A percentile compares a stretch with the other conserved stretches of the same genome.
Conservation (phyloP, 2,113 vertebrate species). For the Spea bombifrons region DNA sequence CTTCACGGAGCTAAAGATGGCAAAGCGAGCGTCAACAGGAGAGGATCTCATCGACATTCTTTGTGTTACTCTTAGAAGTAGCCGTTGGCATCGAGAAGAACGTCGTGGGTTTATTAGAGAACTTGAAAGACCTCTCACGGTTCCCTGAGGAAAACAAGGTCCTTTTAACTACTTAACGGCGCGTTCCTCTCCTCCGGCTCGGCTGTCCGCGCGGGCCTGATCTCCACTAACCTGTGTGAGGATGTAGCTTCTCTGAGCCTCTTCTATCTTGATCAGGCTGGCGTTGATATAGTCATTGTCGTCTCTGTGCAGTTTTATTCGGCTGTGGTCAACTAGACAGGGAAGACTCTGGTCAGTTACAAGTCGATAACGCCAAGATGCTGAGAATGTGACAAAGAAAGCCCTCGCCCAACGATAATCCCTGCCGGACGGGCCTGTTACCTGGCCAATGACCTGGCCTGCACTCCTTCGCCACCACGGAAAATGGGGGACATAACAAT, state of each 20-base stretch:
- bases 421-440: background rate
- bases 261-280: conserved; percentile 90
- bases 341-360: background rate
- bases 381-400: background rate
- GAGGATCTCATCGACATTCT: no score
- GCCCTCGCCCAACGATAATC: background rate
- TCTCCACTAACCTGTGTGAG: conserved; percentile 86
- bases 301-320: conserved; percentile 87
- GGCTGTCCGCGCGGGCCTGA: background rate
- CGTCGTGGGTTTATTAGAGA: no score
- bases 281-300: conserved; percentile 96
- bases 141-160: no score
- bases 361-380: background rate
- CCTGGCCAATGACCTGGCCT: background rate
- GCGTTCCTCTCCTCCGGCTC: no score
- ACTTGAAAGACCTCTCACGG: no score
- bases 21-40: no score
- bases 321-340: conserved; percentile 92
- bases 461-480: no score
- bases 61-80: no score
- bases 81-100: no score
- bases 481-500: no score
- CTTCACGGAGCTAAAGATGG: no score
- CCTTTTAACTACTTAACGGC: no score
- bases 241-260: conserved; percentile 94